Percentiles rank a stretch among this genome's conserved stretches.
These are phyloP conservation scores for Scleropages formosus DNA, from an alignment of 2,797 vertebrate species.

Conservation along the genomic window DNA sequence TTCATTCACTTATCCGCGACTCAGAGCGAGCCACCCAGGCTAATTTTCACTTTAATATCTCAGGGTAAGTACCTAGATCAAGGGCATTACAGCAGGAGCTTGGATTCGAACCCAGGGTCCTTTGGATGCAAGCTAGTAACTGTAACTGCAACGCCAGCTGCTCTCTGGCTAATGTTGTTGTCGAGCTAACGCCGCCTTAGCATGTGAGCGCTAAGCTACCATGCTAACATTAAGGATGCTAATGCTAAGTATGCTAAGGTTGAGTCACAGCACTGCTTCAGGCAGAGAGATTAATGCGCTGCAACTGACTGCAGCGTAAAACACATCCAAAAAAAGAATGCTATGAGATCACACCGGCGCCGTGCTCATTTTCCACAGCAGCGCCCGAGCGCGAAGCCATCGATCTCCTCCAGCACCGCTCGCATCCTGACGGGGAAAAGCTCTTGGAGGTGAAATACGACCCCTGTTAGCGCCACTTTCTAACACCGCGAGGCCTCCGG, in stretches of 20 bases:
- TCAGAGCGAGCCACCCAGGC: neutral
- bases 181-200: too few species aligned
- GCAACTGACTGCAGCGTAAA: neutral
- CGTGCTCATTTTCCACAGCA: conserved; percentile 33
- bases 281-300: neutral
- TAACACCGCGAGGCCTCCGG: neutral
- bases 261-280: neutral
- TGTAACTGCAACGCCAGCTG: too few species aligned
- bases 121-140: too few species aligned
- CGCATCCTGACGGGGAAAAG: conserved; percentile 12
- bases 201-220: too few species aligned
- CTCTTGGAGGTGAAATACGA: neutral
- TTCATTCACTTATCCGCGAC: neutral
- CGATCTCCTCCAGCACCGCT: conserved; percentile 16
- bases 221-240: too few species aligned
- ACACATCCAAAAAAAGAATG: conserved; percentile 19
- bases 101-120: too few species aligned
- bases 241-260: too few species aligned
- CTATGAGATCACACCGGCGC: neutral
- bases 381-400: conserved; percentile 31
- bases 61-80: too few species aligned
- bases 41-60: too few species aligned
- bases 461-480: neutral
- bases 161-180: too few species aligned
- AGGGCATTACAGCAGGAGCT: too few species aligned